Evolutionary conservation across 2,888 invertebrate species (phyloP).

Genomic region (Dasypolia templi): DNA sequence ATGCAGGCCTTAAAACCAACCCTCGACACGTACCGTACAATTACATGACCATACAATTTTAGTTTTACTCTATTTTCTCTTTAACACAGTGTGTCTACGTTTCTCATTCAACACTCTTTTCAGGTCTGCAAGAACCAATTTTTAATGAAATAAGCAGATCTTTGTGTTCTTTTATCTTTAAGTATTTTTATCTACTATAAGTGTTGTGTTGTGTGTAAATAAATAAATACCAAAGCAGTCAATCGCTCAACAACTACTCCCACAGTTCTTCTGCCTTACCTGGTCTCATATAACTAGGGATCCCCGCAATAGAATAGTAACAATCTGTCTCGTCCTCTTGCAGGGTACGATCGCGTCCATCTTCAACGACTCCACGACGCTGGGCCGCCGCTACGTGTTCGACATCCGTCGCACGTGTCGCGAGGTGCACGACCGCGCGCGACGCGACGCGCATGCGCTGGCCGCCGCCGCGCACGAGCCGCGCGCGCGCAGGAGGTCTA

Average conservation of each 20-base stretch:
- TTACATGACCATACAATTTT: not conserved
- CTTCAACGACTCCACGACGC: constrained; percentile 96
- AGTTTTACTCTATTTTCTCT: not conserved
- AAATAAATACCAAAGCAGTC: not conserved
- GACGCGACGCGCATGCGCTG: constrained; percentile 92
- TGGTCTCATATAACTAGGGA: not conserved
- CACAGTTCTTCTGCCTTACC: too few relatives aligned
- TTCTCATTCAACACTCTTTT: not conserved
- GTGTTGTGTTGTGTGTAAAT: too few relatives aligned
- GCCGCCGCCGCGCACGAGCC: constrained; percentile 75
- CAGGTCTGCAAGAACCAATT: not conserved
- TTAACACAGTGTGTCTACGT: not conserved
- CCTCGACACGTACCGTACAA: not conserved
- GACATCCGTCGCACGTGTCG: constrained; percentile 96
- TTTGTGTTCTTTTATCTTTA: not conserved
- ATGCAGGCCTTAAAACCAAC: not conserved
- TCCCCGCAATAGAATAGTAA: constrained; percentile 15
- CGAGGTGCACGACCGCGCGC: constrained; percentile 97
- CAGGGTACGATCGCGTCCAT: constrained; percentile 97
- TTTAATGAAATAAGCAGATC: not conserved
- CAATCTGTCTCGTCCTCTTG: not conserved
- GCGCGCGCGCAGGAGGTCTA: constrained; percentile 52
- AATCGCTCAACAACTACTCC: not conserved
- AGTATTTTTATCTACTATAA: not conserved
- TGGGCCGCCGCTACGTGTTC: constrained; percentile 97